A percentile compares a stretch with the other conserved stretches of the same genome.
Evolutionary conservation across 2,888 invertebrate genomes (phyloP).

Genomic region (Eulithis prunata): DNA sequence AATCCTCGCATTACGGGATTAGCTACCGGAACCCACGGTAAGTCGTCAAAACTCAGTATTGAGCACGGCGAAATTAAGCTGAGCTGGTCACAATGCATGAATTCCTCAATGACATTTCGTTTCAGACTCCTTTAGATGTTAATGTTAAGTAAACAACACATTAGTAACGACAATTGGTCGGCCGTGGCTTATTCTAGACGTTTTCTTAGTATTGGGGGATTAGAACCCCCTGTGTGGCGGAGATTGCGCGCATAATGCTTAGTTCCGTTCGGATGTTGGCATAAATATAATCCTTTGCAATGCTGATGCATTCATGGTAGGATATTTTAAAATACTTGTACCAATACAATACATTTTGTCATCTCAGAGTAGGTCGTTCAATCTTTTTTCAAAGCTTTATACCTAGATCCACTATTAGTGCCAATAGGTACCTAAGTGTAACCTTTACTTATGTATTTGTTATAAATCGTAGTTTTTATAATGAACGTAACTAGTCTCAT

Average conservation of each 20-base stretch:
- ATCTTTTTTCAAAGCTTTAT: no score
- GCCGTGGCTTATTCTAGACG: constrained; percentile 63
- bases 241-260: constrained; percentile 53
- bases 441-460: no score
- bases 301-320: constrained; percentile 14
- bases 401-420: no score
- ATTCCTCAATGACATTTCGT: constrained; percentile 53
- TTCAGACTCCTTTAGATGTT: constrained; percentile 46
- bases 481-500: constrained; percentile 4
- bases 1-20: constrained; percentile 63
- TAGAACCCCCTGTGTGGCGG: constrained; percentile 75
- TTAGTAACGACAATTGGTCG: constrained; percentile 72
- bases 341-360: no score
- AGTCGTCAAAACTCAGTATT: constrained; percentile 25
- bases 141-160: constrained; percentile 76
- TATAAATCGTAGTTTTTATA: constrained; percentile 5
- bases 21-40: constrained; percentile 49
- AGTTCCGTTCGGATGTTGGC: constrained; percentile 63
- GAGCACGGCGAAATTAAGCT: constrained; percentile 23
- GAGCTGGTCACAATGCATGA: constrained; percentile 30
- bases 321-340: constrained; percentile 1
- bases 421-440: no score
- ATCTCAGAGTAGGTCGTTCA: no score
- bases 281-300: constrained; percentile 32
- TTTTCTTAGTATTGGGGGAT: constrained; percentile 70